Conservation (phyloP, 2,113 vertebrate species). For the Gasterosteus aculeatus region DNA sequence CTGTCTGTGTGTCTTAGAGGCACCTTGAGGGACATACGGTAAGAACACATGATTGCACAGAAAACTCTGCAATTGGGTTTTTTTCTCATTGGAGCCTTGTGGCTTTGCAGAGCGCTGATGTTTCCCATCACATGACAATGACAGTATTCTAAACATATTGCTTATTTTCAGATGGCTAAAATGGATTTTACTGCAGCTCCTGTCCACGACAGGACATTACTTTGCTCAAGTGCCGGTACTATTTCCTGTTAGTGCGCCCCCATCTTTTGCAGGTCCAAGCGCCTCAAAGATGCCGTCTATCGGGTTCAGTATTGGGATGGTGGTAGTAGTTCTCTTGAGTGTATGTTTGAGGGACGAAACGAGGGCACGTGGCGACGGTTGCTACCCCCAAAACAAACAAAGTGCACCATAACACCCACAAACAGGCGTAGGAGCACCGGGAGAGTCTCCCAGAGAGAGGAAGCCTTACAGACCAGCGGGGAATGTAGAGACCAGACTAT, state of each 20-base stretch:
- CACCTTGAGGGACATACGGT: constrained; percentile 46
- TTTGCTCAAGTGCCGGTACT: no score
- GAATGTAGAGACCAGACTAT: constrained; percentile 81
- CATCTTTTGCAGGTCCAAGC: no score
- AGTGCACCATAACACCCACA: constrained; percentile 22
- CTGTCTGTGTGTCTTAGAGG: constrained; percentile 27
- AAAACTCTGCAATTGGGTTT: neutral
- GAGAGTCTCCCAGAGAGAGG: constrained; percentile 27
- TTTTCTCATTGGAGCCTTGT: no score
- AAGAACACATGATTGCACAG: constrained; percentile 32
- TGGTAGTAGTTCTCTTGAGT: constrained; percentile 8
- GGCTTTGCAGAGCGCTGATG: neutral
- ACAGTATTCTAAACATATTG: neutral
- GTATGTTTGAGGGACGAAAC: neutral
- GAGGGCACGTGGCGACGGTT: neutral
- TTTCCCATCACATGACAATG: neutral
- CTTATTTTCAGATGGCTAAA: no score
- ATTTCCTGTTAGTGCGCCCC: no score
- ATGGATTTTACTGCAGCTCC: no score
- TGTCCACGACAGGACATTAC: no score
- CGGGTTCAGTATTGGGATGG: constrained; percentile 8
- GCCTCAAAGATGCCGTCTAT: neutral
- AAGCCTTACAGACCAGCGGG: constrained; percentile 72
- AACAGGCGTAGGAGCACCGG: constrained; percentile 11
- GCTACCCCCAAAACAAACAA: neutral